These are phyloP conservation scores for Neoascia interrupta DNA, from an alignment of 2,888 invertebrate genomes.

Conservation along the genomic window DNA sequence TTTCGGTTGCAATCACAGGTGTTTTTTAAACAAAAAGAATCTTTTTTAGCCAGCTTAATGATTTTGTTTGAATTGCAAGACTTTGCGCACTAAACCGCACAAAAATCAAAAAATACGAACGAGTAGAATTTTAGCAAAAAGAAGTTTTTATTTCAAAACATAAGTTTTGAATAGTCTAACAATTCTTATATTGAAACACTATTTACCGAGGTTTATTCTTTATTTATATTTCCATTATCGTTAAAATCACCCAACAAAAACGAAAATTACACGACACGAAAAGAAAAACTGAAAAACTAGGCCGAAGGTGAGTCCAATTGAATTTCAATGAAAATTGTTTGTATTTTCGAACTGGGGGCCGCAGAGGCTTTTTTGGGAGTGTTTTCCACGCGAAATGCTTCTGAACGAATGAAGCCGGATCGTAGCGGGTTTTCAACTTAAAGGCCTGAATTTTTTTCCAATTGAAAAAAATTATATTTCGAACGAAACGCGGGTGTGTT, in stretches of 20 bases:
- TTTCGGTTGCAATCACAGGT: constrained; percentile 66
- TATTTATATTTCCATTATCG: constrained; percentile 31
- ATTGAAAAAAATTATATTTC: no score
- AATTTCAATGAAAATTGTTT: constrained; percentile 44
- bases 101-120: constrained; percentile 29
- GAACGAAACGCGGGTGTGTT: constrained; percentile 41
- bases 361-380: neutral
- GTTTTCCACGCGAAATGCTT: constrained; percentile 29
- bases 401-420: constrained; percentile 38
- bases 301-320: constrained; percentile 62
- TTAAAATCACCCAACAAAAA: constrained; percentile 7
- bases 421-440: constrained; percentile 31
- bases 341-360: constrained; percentile 19
- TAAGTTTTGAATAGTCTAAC: neutral
- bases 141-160: neutral
- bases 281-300: constrained; percentile 45
- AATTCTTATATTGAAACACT: neutral
- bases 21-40: constrained; percentile 63
- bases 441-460: constrained; percentile 5
- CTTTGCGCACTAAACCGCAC: constrained; percentile 54
- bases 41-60: constrained; percentile 66
- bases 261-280: constrained; percentile 21
- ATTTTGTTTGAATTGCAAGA: constrained; percentile 41
- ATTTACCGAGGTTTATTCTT: constrained; percentile 10
- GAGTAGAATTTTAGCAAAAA: neutral